These are phyloP conservation scores for Conopomorpha cramerella DNA, from an alignment of 1,140 invertebrate genomes.

Conservation along the genomic window DNA sequence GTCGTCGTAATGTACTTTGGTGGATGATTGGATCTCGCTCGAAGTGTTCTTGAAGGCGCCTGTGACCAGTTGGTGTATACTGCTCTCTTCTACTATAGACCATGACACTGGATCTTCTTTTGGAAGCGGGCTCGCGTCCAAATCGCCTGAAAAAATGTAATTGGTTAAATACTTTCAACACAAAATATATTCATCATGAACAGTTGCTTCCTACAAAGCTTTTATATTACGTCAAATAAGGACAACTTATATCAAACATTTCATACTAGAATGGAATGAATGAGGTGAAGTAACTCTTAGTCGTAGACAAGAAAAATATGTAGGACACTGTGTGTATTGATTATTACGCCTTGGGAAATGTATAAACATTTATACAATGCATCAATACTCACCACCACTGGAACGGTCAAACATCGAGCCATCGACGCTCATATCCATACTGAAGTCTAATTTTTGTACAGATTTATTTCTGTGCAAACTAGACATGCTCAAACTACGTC, in stretches of 20 bases:
- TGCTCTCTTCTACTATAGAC: conserved; percentile 30
- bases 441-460: conserved; percentile 49
- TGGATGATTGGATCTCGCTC: conserved; percentile 26
- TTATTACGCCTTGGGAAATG: too few relatives aligned
- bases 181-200: too few relatives aligned
- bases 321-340: too few relatives aligned
- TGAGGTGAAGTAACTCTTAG: too few relatives aligned
- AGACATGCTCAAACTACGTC: conserved; percentile 40
- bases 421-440: conserved; percentile 55
- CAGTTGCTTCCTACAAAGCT: too few relatives aligned
- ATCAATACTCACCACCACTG: too few relatives aligned
- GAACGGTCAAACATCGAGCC: conserved; percentile 32
- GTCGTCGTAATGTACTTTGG: conserved; percentile 18
- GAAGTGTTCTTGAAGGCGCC: conserved; percentile 12
- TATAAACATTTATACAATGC: too few relatives aligned
- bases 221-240: too few relatives aligned
- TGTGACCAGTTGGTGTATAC: conserved; percentile 24
- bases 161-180: too few relatives aligned
- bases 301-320: too few relatives aligned
- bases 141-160: conserved; percentile 26
- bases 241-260: too few relatives aligned
- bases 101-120: conserved; percentile 15
- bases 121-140: conserved; percentile 15
- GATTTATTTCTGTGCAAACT: conserved; percentile 40
- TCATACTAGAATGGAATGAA: too few relatives aligned